Conservation (phyloP, 2,888 invertebrate species). For the Hedya salicella region DNA sequence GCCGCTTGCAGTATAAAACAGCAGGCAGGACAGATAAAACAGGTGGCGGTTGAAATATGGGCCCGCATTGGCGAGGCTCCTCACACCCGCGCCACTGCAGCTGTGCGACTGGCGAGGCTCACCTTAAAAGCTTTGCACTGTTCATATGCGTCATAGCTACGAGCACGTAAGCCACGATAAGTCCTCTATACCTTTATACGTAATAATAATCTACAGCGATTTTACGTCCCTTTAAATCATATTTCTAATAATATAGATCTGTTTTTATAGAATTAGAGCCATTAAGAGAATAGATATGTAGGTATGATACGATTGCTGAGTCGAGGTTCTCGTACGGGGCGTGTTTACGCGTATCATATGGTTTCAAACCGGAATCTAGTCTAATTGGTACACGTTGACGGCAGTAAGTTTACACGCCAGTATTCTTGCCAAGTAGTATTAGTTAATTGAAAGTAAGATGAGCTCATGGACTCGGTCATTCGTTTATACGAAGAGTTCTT, state of each 20-base stretch:
- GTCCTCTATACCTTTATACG: background rate
- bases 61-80: constrained; percentile 70
- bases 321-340: background rate
- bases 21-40: constrained; percentile 66
- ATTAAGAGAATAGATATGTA: constrained; percentile 2
- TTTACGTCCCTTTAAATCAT: too few relatives aligned
- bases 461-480: too few relatives aligned
- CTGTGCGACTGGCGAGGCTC: constrained; percentile 45
- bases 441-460: too few relatives aligned
- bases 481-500: too few relatives aligned
- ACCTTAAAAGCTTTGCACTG: constrained; percentile 26
- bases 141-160: constrained; percentile 19
- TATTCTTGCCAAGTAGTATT: background rate
- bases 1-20: constrained; percentile 68
- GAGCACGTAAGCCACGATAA: constrained; percentile 7
- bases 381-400: constrained; percentile 13
- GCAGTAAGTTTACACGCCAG: constrained; percentile 13
- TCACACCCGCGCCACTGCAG: constrained; percentile 56
- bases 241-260: background rate
- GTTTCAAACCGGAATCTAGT: constrained; percentile 22
- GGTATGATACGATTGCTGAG: background rate
- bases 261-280: background rate
- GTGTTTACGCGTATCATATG: constrained; percentile 19
- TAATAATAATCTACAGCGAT: background rate
- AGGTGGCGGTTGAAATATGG: constrained; percentile 76